Base-by-base conservation (phyloP, 1,140 invertebrate genomes). In the Saccostrea echinata region DNA sequence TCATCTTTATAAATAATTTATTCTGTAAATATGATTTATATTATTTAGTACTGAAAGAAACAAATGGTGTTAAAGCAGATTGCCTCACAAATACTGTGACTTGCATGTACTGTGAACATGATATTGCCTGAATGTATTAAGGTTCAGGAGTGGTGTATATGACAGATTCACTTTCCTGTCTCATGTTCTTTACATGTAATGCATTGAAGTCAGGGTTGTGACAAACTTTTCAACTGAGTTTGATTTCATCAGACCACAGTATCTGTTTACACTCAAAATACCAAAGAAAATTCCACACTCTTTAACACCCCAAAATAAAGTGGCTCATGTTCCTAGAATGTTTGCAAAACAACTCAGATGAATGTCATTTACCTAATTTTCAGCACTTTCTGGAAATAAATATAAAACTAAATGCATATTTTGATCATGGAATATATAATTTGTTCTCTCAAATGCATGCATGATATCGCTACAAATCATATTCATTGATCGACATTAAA, bases 1-100 rank as follows among this genome's bases (percentile, higher is more conserved):
- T 8, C 16, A 30, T 76, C 30, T 12, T 33, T 33, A 18, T 76
- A 76, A 76, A 76, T 76, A 76, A 76, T 76, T 76, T 76, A 76
- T 76, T 76, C 11, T 30, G 27, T 76, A 76, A 76, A 76, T 76
- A 76, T 76, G 24, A 12, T 76, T 76, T 3, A 76, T 76, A 76
- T n/a, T n/a, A n/a, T 76, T 76, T 76, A 76, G 68, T 76, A 76
- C 68, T 76, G 68, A 76, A 76, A 76, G 68, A 76, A 76, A 76
- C 68, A 33, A 76, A 16, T 76, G 24, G 68, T 76, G 68, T 76
- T 76, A 76, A 76, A 76, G 11, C 68, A 76, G 68, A 76, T 24
- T 71, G 68, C 8, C 68, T 76, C 3, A 76, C 68, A 76, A 76
- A 76, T 30, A 33, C 68, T 35, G 68, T 30, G 27, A 76, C 30